A percentile compares a stretch with the other conserved stretches of the same genome.
Conservation (phyloP, 2,797 vertebrate genomes). For the Taenioides sp. region DNA sequence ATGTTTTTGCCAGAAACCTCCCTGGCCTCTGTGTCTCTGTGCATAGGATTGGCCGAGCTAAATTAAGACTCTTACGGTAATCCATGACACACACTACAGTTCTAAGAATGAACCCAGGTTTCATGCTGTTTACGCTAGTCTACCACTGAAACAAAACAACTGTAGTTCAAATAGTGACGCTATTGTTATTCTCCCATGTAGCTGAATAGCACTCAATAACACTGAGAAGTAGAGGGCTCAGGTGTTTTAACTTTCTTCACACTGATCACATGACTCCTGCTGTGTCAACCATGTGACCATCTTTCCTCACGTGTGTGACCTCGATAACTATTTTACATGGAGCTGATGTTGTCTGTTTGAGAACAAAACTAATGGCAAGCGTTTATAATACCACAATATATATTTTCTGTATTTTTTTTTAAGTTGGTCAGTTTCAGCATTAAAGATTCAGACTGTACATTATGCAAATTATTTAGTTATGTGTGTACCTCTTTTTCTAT, state of each 20-base stretch:
- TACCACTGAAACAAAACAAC: not conserved
- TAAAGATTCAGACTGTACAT: too few relatives aligned
- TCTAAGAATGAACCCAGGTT: slow-evolving; percentile 61
- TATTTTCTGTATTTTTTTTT: too few relatives aligned
- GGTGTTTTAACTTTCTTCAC: slow-evolving; percentile 7
- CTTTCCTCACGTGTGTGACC: slow-evolving; percentile 3
- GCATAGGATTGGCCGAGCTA: slow-evolving; percentile 71
- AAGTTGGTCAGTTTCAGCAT: too few relatives aligned
- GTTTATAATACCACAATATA: not conserved
- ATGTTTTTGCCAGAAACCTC: slow-evolving; percentile 39
- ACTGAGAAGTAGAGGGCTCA: not conserved
- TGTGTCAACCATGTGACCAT: slow-evolving; percentile 1
- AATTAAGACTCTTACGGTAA: slow-evolving; percentile 78
- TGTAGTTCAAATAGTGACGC: not conserved
- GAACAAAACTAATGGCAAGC: not conserved
- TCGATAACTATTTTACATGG: not conserved
- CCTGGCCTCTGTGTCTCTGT: slow-evolving; percentile 19
- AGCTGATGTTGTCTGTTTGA: not conserved
- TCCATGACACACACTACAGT: slow-evolving; percentile 56
- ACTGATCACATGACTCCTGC: not conserved
- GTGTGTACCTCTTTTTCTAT: too few relatives aligned
- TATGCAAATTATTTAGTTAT: too few relatives aligned
- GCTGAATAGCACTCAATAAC: not conserved
- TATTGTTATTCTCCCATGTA: not conserved
- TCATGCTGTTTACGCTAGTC: slow-evolving; percentile 22